Evolutionary conservation across 2,113 vertebrate species (phyloP).

Genomic region (Chunga burmeisteri): DNA sequence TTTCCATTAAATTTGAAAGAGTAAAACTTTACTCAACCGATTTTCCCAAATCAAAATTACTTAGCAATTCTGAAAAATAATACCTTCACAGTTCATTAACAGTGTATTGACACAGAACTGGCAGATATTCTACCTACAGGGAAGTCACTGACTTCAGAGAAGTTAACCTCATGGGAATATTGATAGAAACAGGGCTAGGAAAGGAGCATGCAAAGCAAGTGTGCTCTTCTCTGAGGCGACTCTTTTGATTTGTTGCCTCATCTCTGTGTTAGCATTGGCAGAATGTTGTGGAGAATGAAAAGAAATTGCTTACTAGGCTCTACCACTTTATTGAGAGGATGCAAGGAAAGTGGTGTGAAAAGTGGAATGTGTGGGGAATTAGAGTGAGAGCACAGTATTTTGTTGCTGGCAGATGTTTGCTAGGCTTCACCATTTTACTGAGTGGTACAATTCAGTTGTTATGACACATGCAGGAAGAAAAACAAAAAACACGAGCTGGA

Average conservation of each 20-base stretch:
- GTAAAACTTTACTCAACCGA: background rate
- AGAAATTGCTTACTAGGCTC: slow-evolving; percentile 46
- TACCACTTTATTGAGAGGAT: slow-evolving; percentile 20
- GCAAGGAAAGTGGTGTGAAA: slow-evolving; percentile 42
- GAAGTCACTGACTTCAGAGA: background rate
- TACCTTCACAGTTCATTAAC: background rate
- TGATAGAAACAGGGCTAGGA: background rate
- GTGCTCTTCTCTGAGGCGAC: background rate
- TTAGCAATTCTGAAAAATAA: background rate
- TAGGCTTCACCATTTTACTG: slow-evolving; percentile 37
- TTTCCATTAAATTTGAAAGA: background rate
- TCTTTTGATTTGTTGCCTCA: slow-evolving; percentile 1
- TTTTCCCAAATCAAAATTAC: background rate
- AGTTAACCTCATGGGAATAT: background rate
- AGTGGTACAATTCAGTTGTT: slow-evolving; percentile 46
- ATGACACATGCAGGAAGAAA: slow-evolving; percentile 62
- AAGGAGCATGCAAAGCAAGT: background rate
- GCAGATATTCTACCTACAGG: background rate
- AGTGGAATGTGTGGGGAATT: slow-evolving; percentile 47
- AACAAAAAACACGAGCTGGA: slow-evolving; percentile 55
- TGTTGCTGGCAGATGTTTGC: slow-evolving; percentile 53
- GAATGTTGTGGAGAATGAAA: background rate
- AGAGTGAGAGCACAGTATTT: slow-evolving; percentile 37
- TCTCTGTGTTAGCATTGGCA: slow-evolving; percentile 10
- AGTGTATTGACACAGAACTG: background rate